Percentiles rank a stretch among this genome's conserved stretches.
These are phyloP conservation scores for Automeris io DNA, from an alignment of 2,888 invertebrate genomes.

Conservation along the genomic window DNA sequence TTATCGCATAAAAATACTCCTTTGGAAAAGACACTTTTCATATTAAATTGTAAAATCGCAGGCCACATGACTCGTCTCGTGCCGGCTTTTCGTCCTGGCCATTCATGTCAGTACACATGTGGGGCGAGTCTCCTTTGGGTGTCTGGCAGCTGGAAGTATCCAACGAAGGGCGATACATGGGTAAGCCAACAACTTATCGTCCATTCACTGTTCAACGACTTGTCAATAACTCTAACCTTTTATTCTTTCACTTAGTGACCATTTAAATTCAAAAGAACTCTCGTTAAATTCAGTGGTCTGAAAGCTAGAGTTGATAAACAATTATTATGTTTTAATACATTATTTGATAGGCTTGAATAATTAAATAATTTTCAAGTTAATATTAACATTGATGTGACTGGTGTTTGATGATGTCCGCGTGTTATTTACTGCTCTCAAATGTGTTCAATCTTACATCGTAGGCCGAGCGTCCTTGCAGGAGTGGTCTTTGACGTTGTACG, in stretches of 20 bases:
- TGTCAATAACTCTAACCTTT: conserved; percentile 13
- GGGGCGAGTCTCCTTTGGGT: conserved; percentile 97
- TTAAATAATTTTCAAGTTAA: not conserved
- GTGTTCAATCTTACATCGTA: conserved; percentile 43
- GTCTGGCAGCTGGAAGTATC: conserved; percentile 97
- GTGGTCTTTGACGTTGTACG: conserved; percentile 96
- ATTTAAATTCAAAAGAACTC: conserved; percentile 6
- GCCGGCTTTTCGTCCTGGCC: conserved; percentile 98
- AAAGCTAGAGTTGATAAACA: conserved; percentile 3
- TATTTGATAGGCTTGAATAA: no score
- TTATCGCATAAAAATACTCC: no score
- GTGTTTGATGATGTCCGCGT: not conserved
- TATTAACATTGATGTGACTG: not conserved
- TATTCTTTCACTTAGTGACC: conserved; percentile 8
- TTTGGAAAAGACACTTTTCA: no score
- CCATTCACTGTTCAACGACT: conserved; percentile 11
- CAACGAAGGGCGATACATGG: conserved; percentile 93
- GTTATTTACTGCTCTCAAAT: not conserved
- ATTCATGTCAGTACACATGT: conserved; percentile 99
- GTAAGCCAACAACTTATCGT: conserved; percentile 68
- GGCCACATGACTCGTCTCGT: conserved; percentile 92
- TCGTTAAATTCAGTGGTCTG: conserved; percentile 4
- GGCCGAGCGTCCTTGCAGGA: conserved; percentile 93
- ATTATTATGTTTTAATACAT: conserved; percentile 1
- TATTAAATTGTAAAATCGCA: conserved; percentile 22